Evolutionary conservation across 1,140 invertebrate species (phyloP), one percentile per base, ranked within the genome.

Genomic region (Ectropis grisescens): DNA sequence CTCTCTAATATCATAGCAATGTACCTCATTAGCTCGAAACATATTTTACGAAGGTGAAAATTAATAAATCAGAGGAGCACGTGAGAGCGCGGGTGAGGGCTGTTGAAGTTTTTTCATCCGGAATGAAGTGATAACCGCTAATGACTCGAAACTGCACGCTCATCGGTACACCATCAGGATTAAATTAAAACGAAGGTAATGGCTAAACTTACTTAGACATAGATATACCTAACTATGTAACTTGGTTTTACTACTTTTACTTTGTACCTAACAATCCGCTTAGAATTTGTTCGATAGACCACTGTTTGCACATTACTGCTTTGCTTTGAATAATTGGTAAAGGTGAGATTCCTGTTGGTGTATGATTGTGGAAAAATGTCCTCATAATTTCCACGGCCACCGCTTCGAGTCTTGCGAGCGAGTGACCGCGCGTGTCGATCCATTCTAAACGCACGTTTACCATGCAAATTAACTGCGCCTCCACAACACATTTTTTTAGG

Each of bases 51-150:
- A 51, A 72, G 71, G 52, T 72, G 54, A 64, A 66, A 75, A 79
- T 79, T 80, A 76, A 80, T 80, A 75, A 76, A 80, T 72, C 75
- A 79, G 67, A 60, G 38, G 58, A 54, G 66, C 59, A 72, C 62
- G 60, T 66, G 64, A 69, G 61, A 67, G 46, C 34, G 48, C 34
- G 48, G 45, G 28, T 46, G 47, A 69, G 71, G 56, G 65, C 58
- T 70, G 74, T 80, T 80, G 66, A 80, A 76, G 59, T 60, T 76
- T 80, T 76, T 76, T 80, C 75, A 80, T 53, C 64, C 62, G 75
- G 75, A 80, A 80, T 80, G 71, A 70, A 80, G 75, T 80, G 75
- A 80, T 80, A 80, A 80, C 72, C 69, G 64, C 70, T 80, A 80
- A 80, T 76, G 75, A 72, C 70, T 47, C 45, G 55, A 47, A 62